Evolutionary conservation across 2,888 invertebrate species (phyloP).

Genomic region (Gryllus longicercus): DNA sequence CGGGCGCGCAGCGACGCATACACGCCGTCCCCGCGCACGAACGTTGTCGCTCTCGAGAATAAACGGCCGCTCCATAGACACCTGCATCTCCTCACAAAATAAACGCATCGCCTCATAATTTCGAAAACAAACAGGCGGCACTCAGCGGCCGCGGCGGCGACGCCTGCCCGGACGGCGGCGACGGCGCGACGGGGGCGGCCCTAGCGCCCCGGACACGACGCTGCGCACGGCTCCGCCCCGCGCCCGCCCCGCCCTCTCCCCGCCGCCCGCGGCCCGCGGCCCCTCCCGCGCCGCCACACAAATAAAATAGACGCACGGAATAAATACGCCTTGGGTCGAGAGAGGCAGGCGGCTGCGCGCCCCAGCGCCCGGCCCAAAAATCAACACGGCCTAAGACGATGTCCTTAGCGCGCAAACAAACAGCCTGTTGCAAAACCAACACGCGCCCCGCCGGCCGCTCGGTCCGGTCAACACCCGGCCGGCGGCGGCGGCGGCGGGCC

Average conservation of each 20-base stretch:
- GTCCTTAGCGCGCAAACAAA: conserved; percentile 17
- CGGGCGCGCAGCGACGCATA: not conserved
- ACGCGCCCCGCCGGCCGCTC: not conserved
- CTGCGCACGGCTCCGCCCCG: not conserved
- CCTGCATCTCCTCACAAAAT: conserved; percentile 8
- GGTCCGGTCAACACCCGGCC: not conserved
- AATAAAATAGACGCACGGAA: conserved; percentile 11
- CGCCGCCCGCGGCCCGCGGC: not conserved
- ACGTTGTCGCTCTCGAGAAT: conserved; percentile 1
- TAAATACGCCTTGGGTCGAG: not conserved
- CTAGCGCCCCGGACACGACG: not conserved
- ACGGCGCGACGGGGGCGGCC: not conserved
- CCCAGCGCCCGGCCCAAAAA: conserved; percentile 12
- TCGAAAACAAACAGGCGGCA: conserved; percentile 1
- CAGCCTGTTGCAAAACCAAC: conserved; percentile 17
- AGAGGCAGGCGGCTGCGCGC: not conserved
- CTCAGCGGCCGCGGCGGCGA: not conserved
- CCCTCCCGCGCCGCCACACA: not conserved
- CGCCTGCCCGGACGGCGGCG: not conserved
- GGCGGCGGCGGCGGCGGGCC: not conserved
- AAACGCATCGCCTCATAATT: conserved; percentile 17
- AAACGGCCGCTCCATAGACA: conserved; percentile 3
- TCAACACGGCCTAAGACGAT: not conserved
- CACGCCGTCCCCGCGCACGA: not conserved
- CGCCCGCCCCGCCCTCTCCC: not conserved